Base-by-base conservation (phyloP, 2,797 vertebrate species). In the Phataginus tricuspis region DNA sequence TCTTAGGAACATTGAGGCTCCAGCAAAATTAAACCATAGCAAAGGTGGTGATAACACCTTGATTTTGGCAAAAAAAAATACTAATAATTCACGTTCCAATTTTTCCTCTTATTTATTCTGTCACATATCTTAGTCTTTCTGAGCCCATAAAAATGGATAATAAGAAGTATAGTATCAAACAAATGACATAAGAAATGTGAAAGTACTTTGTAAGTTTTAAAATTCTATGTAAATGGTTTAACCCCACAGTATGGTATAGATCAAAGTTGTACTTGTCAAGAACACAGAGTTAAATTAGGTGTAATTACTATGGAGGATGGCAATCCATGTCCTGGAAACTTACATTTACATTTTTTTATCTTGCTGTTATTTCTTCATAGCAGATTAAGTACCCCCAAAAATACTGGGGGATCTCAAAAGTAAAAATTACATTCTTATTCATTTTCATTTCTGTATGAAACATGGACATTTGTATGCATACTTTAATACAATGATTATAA, bases 401-500 rank as follows among this genome's bases (percentile, higher is more conserved):
- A 71, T 84, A 64, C 31, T 34, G 13, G 71, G 77, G 16, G 14
- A 82, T 83, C 1, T 14, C 59, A 59, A 93, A 93, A 95, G 16
- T 82, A 66, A 90, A 96, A 86, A 42, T 63, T 85, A 34, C 21
- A 75, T 23, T 84, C 49, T 64, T 75, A 49, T 29, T 69, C 16
- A 71, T 74, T 85, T 84, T 86, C 15, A 83, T 91, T 85, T 90
- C 31, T 64, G 7, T 79, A 68, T 93, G 53, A 92, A 94, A 19
- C 83, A 25, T 53, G 31, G 89, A 15, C 12, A 77, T 34, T 85
- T 66, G 16, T 45, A 12, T 74, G 31, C 4, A 34, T 92, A 77
- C 83, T 91, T 91, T 90, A 90, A 69, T 84, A 31, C 14, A 82
- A 59, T 87, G 59, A 77, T 71, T 85, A 53, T 86, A 16, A 42